Conservation (phyloP, 2,888 invertebrate species). For the Athalia cordata region DNA sequence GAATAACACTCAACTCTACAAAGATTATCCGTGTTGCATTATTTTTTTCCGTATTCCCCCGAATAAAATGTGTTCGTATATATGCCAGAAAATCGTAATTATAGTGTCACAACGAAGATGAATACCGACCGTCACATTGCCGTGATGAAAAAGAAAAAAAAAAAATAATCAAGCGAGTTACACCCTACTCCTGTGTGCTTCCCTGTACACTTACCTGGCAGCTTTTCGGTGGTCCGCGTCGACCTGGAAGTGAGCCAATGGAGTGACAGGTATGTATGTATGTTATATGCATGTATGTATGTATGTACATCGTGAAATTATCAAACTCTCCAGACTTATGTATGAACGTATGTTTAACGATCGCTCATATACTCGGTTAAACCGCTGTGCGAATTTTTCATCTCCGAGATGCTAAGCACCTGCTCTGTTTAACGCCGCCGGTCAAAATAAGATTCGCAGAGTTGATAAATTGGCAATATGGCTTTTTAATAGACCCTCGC, state of each 20-base stretch:
- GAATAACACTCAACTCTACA: too few relatives aligned
- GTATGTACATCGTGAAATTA: background rate
- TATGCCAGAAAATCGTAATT: too few relatives aligned
- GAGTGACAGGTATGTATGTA: background rate
- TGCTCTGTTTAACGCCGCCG: constrained; percentile 16
- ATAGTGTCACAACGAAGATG: too few relatives aligned
- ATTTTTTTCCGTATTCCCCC: too few relatives aligned
- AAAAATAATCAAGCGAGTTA: too few relatives aligned
- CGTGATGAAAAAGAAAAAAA: too few relatives aligned
- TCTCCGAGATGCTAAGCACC: background rate
- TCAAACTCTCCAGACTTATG: background rate
- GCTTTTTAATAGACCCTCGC: constrained; percentile 17
- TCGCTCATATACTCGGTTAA: background rate
- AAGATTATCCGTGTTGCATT: too few relatives aligned
- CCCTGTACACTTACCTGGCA: background rate
- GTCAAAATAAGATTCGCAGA: background rate
- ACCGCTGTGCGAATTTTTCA: background rate
- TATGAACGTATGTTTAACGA: background rate
- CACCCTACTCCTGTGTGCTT: too few relatives aligned
- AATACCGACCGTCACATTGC: too few relatives aligned
- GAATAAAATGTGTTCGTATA: too few relatives aligned
- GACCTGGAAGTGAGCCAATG: constrained; percentile 17
- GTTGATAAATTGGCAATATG: background rate
- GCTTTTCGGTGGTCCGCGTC: background rate
- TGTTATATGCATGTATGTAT: too few relatives aligned